Evolutionary conservation across 2,888 invertebrate genomes (phyloP).

Genomic region (Lobophora halterata): DNA sequence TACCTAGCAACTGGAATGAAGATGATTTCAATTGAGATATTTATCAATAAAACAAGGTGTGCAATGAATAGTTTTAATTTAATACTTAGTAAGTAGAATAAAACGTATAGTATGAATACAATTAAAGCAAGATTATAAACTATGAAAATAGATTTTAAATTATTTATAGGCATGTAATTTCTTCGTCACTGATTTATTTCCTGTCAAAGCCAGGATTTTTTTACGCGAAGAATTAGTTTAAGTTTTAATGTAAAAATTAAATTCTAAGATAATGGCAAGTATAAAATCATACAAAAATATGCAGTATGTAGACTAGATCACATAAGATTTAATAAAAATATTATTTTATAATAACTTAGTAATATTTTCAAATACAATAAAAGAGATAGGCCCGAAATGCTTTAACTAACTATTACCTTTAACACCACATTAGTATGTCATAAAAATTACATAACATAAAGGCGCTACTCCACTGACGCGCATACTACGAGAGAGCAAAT

Average conservation of each 20-base stretch:
- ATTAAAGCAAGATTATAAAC: conserved; percentile 14
- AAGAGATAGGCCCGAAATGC: neutral
- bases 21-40: conserved; percentile 37
- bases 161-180: neutral
- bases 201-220: too few relatives aligned
- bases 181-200: conserved; percentile 3
- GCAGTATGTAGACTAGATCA: neutral
- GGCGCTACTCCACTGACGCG: too few relatives aligned
- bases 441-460: conserved; percentile 4
- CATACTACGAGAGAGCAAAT: too few relatives aligned
- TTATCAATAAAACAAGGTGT: conserved; percentile 28
- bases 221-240: too few relatives aligned
- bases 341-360: too few relatives aligned
- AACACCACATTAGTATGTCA: conserved; percentile 8
- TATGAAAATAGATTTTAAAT: conserved; percentile 4
- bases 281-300: neutral
- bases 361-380: neutral
- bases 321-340: too few relatives aligned
- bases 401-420: neutral
- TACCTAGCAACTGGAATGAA: conserved; percentile 48
- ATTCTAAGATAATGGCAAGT: neutral
- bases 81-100: conserved; percentile 16
- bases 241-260: too few relatives aligned
- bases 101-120: conserved; percentile 22
- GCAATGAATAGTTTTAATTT: conserved; percentile 26